phyloP scores from a whole-genome alignment of 2,113 vertebrate genomes.

The Xerus inauris region DNA sequence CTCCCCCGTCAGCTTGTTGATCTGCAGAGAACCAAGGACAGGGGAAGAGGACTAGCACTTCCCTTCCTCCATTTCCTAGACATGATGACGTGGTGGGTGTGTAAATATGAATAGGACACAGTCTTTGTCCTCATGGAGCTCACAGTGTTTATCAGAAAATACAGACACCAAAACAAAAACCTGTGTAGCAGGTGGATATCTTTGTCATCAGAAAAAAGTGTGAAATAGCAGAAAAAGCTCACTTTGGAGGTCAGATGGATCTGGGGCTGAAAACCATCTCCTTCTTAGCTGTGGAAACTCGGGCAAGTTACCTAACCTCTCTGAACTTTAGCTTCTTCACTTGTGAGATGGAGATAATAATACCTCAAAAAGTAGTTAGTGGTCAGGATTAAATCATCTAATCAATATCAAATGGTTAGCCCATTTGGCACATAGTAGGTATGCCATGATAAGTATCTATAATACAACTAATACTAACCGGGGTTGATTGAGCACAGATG shows the following conservation, averaged over 20 bases:
- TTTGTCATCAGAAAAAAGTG: background rate
- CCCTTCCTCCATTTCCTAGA: background rate
- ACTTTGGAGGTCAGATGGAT: rapidly evolving
- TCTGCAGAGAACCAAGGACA: conserved; percentile 82
- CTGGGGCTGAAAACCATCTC: rapidly evolving
- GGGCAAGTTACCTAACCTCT: background rate
- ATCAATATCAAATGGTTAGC: background rate
- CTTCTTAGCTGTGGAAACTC: background rate
- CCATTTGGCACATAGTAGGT: background rate
- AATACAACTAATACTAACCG: background rate
- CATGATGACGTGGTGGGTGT: rapidly evolving
- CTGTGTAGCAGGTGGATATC: rapidly evolving
- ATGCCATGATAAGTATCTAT: rapidly evolving
- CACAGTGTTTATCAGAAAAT: background rate
- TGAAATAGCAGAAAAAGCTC: background rate
- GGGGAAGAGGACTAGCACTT: conserved; percentile 8
- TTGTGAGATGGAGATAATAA: background rate
- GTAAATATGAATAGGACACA: background rate
- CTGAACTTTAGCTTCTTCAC: background rate
- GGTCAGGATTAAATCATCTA: background rate
- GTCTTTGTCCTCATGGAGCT: background rate
- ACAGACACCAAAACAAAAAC: background rate
- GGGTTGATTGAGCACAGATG: background rate
- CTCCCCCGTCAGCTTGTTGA: conserved; percentile 83
- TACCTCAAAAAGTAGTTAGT: background rate